phyloP scores from a whole-genome alignment of 2,797 vertebrate genomes.

The Gallinago stenura region DNA sequence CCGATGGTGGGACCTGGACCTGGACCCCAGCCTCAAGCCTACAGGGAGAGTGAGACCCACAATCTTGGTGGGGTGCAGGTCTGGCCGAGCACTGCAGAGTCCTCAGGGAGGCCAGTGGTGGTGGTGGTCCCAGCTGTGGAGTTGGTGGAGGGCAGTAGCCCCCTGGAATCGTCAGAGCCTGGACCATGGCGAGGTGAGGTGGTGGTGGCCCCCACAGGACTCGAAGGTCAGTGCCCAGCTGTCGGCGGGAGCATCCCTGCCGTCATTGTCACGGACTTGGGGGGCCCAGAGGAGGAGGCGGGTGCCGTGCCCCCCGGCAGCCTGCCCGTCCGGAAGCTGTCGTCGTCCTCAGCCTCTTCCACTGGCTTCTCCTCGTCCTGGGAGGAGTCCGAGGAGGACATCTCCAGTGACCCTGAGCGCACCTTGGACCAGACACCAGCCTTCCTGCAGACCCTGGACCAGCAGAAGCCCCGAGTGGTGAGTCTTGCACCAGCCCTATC shows the following conservation, averaged over 20 bases:
- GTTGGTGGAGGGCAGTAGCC: neutral
- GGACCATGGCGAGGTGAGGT: neutral
- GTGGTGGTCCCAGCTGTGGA: neutral
- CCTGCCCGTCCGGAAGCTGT: conserved; percentile 89
- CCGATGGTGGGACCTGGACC: neutral
- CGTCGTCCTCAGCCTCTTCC: conserved; percentile 96
- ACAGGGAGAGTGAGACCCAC: neutral
- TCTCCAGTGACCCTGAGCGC: conserved; percentile 94
- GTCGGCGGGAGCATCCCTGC: conserved; percentile 81
- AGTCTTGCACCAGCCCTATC: conserved; percentile 70
- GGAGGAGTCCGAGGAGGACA: conserved; percentile 97
- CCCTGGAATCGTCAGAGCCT: neutral
- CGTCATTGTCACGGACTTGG: conserved; percentile 93
- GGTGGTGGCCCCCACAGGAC: neutral
- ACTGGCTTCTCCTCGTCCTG: conserved; percentile 97
- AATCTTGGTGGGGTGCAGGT: neutral
- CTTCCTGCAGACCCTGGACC: conserved; percentile 87
- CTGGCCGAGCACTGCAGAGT: neutral
- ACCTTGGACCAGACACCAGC: conserved; percentile 85
- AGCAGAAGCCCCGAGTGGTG: conserved; percentile 90
- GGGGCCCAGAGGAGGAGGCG: conserved; percentile 81
- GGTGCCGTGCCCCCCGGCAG: conserved; percentile 73
- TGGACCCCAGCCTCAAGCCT: neutral
- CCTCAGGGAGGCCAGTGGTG: neutral
- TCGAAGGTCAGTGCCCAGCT: neutral